Percentiles rank a stretch among this genome's conserved stretches.
phyloP scores from a whole-genome alignment of 2,888 invertebrate genomes.

The Resseliella maxima region DNA sequence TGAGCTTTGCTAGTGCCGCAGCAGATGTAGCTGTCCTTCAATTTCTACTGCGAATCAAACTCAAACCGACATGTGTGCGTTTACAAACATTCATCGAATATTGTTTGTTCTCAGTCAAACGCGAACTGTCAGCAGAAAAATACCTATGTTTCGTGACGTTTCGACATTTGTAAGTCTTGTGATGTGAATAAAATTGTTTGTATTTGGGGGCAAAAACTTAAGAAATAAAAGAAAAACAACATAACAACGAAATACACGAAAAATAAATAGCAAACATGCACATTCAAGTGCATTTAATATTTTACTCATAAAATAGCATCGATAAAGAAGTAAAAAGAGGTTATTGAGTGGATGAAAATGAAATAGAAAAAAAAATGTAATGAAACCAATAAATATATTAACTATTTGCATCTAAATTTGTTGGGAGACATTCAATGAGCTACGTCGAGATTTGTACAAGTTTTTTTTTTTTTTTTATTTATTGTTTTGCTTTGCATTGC shows the following conservation, averaged over 20 bases:
- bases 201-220: not conserved
- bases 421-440: not conserved
- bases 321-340: too few relatives aligned
- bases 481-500: too few relatives aligned
- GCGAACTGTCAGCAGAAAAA: slow-evolving; percentile 51
- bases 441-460: slow-evolving; percentile 13
- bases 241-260: not conserved
- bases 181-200: slow-evolving; percentile 2
- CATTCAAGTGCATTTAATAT: too few relatives aligned
- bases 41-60: not conserved
- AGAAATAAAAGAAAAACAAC: not conserved
- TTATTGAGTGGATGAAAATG: too few relatives aligned
- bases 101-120: slow-evolving; percentile 53
- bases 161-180: slow-evolving; percentile 14
- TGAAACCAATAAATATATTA: not conserved
- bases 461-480: too few relatives aligned
- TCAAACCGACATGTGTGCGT: slow-evolving; percentile 34
- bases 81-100: slow-evolving; percentile 14
- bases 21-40: slow-evolving; percentile 15
- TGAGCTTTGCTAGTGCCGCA: not conserved
- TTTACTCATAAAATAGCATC: too few relatives aligned
- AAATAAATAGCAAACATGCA: too few relatives aligned
- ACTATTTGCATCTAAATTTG: not conserved
- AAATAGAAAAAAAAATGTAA: not conserved
- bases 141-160: slow-evolving; percentile 53